These are phyloP conservation scores for Itoplectis maculator DNA, from an alignment of 2,888 invertebrate species.

Conservation along the genomic window DNA sequence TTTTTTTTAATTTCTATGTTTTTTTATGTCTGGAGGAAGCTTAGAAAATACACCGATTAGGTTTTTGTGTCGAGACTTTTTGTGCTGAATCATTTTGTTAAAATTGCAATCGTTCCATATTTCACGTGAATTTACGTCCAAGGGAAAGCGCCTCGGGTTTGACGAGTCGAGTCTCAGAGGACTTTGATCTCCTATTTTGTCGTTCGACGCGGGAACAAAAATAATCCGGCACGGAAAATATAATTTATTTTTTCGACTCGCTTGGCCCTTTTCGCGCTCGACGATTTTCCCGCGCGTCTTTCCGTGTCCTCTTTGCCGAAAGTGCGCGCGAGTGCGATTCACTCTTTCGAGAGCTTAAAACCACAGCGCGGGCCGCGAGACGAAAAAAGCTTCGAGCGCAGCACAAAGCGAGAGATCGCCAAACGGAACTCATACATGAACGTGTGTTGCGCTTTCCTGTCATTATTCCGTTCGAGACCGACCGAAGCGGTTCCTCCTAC, in stretches of 20 bases:
- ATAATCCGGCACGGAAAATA: neutral
- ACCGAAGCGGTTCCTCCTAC: slow-evolving; percentile 47
- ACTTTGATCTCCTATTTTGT: neutral
- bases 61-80: too few relatives aligned
- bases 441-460: slow-evolving; percentile 78
- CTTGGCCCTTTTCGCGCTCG: neutral
- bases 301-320: slow-evolving; percentile 35
- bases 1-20: too few relatives aligned
- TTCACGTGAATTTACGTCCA: neutral
- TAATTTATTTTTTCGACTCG: neutral
- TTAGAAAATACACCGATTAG: too few relatives aligned
- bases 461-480: slow-evolving; percentile 76
- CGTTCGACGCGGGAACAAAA: neutral
- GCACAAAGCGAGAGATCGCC: slow-evolving; percentile 79
- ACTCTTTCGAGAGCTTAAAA: slow-evolving; percentile 79
- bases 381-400: slow-evolving; percentile 70
- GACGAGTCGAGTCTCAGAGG: neutral
- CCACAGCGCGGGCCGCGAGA: slow-evolving; percentile 68
- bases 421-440: slow-evolving; percentile 73
- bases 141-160: neutral
- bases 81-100: too few relatives aligned
- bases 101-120: too few relatives aligned
- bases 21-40: too few relatives aligned
- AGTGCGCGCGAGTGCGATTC: slow-evolving; percentile 67
- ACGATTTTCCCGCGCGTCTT: slow-evolving; percentile 4